These are phyloP conservation scores for Oncorhynchus clarkii DNA, from an alignment of 2,113 vertebrate species.

Conservation along the genomic window DNA sequence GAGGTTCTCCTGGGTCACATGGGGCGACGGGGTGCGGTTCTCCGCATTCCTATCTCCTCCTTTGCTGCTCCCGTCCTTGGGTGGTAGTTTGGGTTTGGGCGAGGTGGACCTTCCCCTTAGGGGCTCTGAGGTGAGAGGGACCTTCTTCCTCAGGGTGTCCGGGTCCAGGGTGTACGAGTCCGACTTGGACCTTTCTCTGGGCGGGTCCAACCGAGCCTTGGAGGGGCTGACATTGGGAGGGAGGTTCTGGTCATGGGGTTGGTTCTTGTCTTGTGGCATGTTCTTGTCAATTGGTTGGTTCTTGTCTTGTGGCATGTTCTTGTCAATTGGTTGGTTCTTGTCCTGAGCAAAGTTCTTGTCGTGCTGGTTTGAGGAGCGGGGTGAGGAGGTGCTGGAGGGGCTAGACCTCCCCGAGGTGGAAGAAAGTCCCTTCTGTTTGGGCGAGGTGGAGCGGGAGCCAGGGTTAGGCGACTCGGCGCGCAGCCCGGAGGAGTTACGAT, in stretches of 20 bases:
- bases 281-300: no score
- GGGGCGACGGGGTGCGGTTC: constrained; percentile 90
- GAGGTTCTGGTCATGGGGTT: constrained; percentile 82
- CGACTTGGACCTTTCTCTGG: constrained; percentile 95
- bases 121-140: constrained; percentile 86
- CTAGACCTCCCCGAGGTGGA: constrained; percentile 80
- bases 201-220: constrained; percentile 90
- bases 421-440: constrained; percentile 86
- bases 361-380: constrained; percentile 83
- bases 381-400: constrained; percentile 81
- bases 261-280: no score
- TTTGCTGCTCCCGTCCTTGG: constrained; percentile 83
- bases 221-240: constrained; percentile 83
- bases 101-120: constrained; percentile 93
- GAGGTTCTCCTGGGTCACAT: constrained; percentile 96
- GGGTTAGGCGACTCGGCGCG: constrained; percentile 92
- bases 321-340: no score
- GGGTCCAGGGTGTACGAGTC: constrained; percentile 97
- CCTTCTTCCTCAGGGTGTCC: constrained; percentile 92
- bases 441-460: constrained; percentile 88
- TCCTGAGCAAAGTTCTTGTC: constrained; percentile 84
- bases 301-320: no score
- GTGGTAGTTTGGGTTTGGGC: constrained; percentile 87
- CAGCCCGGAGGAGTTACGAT: constrained; percentile 78
- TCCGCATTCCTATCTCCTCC: constrained; percentile 73